phyloP scores from a whole-genome alignment of 2,888 invertebrate genomes.

The Drosophila mercatorum region DNA sequence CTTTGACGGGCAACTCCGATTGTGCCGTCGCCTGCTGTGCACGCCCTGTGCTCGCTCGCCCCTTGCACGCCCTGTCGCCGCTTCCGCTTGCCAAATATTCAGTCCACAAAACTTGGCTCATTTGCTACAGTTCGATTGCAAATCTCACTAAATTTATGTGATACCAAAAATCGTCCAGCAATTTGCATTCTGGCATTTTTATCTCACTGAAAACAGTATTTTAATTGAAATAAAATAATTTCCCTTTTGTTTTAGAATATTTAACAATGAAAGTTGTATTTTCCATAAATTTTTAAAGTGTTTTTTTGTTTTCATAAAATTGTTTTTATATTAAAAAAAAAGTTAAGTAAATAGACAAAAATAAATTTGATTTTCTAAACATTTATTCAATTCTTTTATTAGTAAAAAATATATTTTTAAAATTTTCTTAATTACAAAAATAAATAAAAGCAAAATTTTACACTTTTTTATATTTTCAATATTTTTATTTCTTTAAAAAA shows the following conservation, averaged over 20 bases:
- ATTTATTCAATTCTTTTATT: too few relatives aligned
- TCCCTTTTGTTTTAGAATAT: background rate
- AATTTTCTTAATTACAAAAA: too few relatives aligned
- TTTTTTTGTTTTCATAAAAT: background rate
- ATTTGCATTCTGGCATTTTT: constrained; percentile 1
- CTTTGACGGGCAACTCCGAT: constrained; percentile 46
- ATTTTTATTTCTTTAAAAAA: background rate
- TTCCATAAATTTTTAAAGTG: too few relatives aligned
- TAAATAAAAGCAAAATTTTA: too few relatives aligned
- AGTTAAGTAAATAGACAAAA: too few relatives aligned
- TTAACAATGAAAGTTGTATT: too few relatives aligned
- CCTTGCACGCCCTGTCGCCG: constrained; percentile 1
- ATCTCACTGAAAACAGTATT: background rate
- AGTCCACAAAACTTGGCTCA: background rate
- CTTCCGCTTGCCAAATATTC: constrained; percentile 20
- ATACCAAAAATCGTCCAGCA: background rate
- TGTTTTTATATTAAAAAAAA: too few relatives aligned
- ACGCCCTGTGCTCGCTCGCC: constrained; percentile 42
- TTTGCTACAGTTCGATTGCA: constrained; percentile 30
- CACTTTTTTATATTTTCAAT: too few relatives aligned
- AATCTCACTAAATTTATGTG: background rate
- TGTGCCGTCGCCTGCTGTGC: constrained; percentile 56
- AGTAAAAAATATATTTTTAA: too few relatives aligned
- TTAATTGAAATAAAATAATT: background rate
- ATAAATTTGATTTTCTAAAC: too few relatives aligned